A percentile compares a stretch with the other conserved stretches of the same genome.
Evolutionary conservation across 1,140 invertebrate genomes (phyloP).

Genomic region (Conus betulinus): DNA sequence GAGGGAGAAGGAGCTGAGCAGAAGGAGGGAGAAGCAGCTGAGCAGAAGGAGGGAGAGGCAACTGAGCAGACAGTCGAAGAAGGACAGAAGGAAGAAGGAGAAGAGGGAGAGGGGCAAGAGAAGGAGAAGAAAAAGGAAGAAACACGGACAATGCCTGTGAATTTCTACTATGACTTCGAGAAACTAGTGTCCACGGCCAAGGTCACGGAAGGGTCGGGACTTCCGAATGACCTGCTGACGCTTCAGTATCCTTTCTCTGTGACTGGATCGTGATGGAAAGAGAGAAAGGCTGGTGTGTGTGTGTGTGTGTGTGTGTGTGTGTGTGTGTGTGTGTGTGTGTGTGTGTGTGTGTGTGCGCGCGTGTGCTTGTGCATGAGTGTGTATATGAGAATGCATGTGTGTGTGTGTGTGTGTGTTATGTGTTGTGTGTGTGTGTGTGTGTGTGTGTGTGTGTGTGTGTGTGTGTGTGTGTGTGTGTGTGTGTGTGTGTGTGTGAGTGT

Average conservation of each 20-base stretch:
- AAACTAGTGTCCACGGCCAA: slow-evolving; percentile 64
- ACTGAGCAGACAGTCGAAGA: slow-evolving; percentile 27
- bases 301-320: not conserved
- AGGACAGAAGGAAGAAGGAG: slow-evolving; percentile 15
- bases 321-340: no score
- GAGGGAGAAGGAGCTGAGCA: not conserved
- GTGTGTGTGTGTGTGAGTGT: no score
- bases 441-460: no score
- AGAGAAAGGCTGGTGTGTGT: no score
- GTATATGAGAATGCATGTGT: not conserved
- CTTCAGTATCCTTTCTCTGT: slow-evolving; percentile 68
- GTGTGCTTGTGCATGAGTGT: no score
- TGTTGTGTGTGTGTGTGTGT: no score
- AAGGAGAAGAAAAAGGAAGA: slow-evolving; percentile 52
- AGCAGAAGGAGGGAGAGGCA: slow-evolving; percentile 16
- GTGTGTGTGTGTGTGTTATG: not conserved
- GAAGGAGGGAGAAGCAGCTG: slow-evolving; percentile 15
- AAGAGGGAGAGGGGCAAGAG: slow-evolving; percentile 10
- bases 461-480: no score
- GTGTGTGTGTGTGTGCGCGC: no score
- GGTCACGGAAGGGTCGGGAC: slow-evolving; percentile 69
- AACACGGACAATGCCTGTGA: slow-evolving; percentile 64
- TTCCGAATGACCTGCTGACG: slow-evolving; percentile 68
- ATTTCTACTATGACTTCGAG: slow-evolving; percentile 73
- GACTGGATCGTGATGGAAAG: not conserved